These are phyloP conservation scores for Drosophila rubida DNA, from an alignment of 2,888 invertebrate genomes.

Conservation along the genomic window DNA sequence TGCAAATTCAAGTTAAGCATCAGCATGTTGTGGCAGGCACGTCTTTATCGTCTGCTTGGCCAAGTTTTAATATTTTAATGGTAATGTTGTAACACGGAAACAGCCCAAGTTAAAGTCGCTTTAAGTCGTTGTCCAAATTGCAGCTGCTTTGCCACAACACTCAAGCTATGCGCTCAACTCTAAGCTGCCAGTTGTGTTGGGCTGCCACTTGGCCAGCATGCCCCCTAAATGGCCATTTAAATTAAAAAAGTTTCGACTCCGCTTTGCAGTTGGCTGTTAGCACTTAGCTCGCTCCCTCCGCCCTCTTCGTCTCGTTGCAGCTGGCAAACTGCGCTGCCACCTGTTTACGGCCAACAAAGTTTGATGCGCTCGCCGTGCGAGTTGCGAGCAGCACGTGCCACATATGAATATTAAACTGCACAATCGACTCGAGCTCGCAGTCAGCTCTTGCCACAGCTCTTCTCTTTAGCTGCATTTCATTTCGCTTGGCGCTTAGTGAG, in stretches of 20 bases:
- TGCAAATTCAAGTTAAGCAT: no score
- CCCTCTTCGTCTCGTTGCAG: constrained; percentile 15
- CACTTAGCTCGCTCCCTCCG: constrained; percentile 21
- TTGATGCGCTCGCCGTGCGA: constrained; percentile 5
- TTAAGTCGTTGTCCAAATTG: neutral
- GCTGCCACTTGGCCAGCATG: constrained; percentile 29
- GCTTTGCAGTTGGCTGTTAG: constrained; percentile 29
- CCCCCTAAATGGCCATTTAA: constrained; percentile 62
- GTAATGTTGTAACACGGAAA: constrained; percentile 1
- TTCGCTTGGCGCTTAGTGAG: no score
- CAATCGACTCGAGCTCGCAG: no score
- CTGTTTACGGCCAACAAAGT: neutral
- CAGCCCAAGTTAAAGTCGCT: neutral
- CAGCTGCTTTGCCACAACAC: constrained; percentile 14
- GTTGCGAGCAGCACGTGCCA: no score
- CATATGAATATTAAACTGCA: no score
- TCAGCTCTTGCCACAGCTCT: no score
- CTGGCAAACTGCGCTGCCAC: constrained; percentile 19
- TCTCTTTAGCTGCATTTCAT: constrained; percentile 1
- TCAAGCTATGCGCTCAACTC: no score
- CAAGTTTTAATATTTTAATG: neutral
- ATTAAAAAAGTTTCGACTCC: constrained; percentile 64
- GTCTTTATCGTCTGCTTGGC: neutral
- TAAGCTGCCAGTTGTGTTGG: no score
- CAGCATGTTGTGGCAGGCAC: no score